These are phyloP conservation scores for Phodopus roborovskii DNA, from an alignment of 2,113 vertebrate species.

Conservation along the genomic window DNA sequence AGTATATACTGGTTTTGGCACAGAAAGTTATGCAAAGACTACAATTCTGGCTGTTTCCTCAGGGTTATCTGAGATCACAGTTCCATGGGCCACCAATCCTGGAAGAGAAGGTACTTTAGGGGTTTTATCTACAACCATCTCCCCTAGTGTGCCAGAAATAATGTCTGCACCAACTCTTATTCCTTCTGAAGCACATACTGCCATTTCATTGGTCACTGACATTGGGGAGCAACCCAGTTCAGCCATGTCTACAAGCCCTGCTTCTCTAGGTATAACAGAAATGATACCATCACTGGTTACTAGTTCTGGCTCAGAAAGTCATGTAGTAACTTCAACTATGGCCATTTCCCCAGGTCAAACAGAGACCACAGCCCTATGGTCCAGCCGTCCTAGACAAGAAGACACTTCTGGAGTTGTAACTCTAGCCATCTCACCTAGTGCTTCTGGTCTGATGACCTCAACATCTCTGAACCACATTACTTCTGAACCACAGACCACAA, in stretches of 20 bases:
- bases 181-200: not conserved
- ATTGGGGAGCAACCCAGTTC: not conserved
- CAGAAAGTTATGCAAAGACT: not conserved
- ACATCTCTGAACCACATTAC: not conserved
- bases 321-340: too few relatives aligned
- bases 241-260: not conserved
- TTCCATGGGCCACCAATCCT: not conserved
- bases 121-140: fast-evolving
- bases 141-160: not conserved
- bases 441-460: not conserved
- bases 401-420: not conserved
- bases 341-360: not conserved
- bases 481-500: not conserved
- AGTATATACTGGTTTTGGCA: not conserved
- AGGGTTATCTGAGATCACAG: not conserved
- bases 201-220: not conserved
- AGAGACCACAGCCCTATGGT: not conserved
- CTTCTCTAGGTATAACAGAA: not conserved
- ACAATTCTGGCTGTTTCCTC: not conserved
- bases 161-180: too few relatives aligned
- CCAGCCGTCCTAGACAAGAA: not conserved
- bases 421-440: not conserved
- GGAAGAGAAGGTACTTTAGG: not conserved
- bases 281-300: not conserved
- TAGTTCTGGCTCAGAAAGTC: not conserved